Evolutionary conservation across 1,140 invertebrate genomes (phyloP).

Genomic region (Tetranychus urticae): DNA sequence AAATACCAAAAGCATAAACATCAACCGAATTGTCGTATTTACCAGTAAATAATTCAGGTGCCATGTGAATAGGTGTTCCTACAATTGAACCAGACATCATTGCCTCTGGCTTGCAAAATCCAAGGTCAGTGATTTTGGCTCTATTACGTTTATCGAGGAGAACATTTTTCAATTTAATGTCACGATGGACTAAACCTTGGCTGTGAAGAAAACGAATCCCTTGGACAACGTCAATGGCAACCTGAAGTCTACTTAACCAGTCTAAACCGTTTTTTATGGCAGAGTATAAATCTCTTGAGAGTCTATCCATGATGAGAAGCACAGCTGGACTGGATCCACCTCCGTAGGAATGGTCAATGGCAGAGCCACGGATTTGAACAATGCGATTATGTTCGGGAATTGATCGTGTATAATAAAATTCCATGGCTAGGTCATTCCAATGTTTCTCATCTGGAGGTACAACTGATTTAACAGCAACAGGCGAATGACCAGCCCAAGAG

Average conservation of each 20-base stretch:
- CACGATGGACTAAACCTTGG: slow-evolving; percentile 54
- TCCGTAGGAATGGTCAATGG: slow-evolving; percentile 52
- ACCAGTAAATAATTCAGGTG: slow-evolving; percentile 56
- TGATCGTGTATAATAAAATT: slow-evolving; percentile 63
- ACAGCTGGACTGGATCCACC: slow-evolving; percentile 42
- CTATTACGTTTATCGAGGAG: slow-evolving; percentile 42
- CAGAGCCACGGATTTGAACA: slow-evolving; percentile 50
- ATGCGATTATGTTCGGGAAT: slow-evolving; percentile 61
- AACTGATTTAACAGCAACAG: slow-evolving; percentile 69
- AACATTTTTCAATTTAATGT: slow-evolving; percentile 38
- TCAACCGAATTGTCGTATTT: slow-evolving; percentile 65
- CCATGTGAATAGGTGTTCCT: slow-evolving; percentile 77
- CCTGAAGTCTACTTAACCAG: slow-evolving; percentile 38
- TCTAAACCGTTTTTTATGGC: slow-evolving; percentile 43
- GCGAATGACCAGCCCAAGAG: slow-evolving; percentile 39
- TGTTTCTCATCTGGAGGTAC: slow-evolving; percentile 69
- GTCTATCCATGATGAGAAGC: slow-evolving; percentile 42
- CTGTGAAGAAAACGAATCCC: slow-evolving; percentile 68
- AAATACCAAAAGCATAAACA: slow-evolving; percentile 69
- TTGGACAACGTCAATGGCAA: slow-evolving; percentile 57
- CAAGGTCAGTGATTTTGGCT: slow-evolving; percentile 63
- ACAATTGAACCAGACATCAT: slow-evolving; percentile 67
- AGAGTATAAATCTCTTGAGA: slow-evolving; percentile 51
- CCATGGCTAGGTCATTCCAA: slow-evolving; percentile 74
- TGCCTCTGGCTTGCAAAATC: slow-evolving; percentile 71